Conservation (phyloP, 2,113 vertebrate genomes). For the Jacana jacana region DNA sequence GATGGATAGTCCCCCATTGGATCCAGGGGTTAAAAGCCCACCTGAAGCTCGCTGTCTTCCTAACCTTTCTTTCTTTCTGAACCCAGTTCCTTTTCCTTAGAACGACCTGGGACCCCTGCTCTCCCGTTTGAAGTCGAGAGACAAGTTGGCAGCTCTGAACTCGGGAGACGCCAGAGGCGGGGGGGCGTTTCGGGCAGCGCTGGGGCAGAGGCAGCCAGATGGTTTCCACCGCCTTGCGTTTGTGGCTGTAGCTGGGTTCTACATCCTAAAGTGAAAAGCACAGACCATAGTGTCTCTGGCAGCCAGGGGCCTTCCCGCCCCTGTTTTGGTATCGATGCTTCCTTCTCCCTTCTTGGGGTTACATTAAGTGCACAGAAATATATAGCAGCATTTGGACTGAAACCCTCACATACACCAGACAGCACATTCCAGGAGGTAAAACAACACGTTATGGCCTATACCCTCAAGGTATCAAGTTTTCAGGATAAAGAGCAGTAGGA, state of each 20-base stretch:
- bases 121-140: slow-evolving; percentile 40
- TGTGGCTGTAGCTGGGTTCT: slow-evolving; percentile 63
- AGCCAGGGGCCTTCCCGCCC: slow-evolving; percentile 62
- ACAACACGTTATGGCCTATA: slow-evolving; percentile 73
- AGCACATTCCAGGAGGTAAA: slow-evolving; percentile 80
- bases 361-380: slow-evolving; percentile 86
- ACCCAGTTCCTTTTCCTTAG: slow-evolving; percentile 34
- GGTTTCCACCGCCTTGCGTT: slow-evolving; percentile 56
- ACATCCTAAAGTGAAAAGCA: slow-evolving; percentile 63
- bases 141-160: slow-evolving; percentile 58
- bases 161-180: no score
- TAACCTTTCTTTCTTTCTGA: slow-evolving; percentile 16
- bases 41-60: slow-evolving; percentile 6
- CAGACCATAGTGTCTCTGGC: slow-evolving; percentile 46
- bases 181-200: slow-evolving; percentile 21
- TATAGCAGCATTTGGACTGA: slow-evolving; percentile 85
- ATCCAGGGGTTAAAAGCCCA: slow-evolving; percentile 23
- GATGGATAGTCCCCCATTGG: slow-evolving; percentile 12
- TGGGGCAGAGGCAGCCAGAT: slow-evolving; percentile 48
- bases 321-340: slow-evolving; percentile 77
- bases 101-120: slow-evolving; percentile 29
- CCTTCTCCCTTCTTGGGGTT: slow-evolving; percentile 78
- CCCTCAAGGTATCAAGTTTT: slow-evolving; percentile 80
- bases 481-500: slow-evolving; percentile 78
- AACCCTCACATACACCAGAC: slow-evolving; percentile 81